These are phyloP conservation scores for Geodia barretti DNA, from an alignment of 37 sponge, comb jelly and placozoan species.

Conservation along the genomic window DNA sequence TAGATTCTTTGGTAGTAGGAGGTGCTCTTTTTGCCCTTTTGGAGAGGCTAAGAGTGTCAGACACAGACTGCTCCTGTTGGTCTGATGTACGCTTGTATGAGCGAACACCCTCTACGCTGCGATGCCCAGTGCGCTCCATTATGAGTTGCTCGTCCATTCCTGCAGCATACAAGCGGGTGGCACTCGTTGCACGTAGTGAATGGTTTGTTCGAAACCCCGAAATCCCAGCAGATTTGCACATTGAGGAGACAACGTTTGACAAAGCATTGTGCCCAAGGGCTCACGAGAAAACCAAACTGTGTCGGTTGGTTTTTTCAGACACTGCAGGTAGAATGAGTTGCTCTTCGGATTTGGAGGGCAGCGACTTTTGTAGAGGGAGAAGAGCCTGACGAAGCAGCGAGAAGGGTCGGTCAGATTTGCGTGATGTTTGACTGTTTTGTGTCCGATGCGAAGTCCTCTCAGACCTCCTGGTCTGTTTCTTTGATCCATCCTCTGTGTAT, in stretches of 20 bases:
- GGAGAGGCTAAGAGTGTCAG: slow-evolving; percentile 15
- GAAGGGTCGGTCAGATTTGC: slow-evolving; percentile 4
- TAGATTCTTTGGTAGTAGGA: too few species aligned
- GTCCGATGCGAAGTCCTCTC: neutral
- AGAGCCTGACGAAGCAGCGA: slow-evolving; percentile 23
- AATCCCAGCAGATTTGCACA: slow-evolving; percentile 25
- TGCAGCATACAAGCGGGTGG: slow-evolving; percentile 15
- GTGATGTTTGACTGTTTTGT: slow-evolving; percentile 30
- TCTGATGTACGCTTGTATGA: slow-evolving; percentile 17
- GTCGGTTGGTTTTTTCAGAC: neutral
- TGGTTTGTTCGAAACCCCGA: slow-evolving; percentile 19
- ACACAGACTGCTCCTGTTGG: neutral
- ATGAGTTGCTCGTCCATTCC: slow-evolving; percentile 44
- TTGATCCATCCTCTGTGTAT: slow-evolving; percentile 39
- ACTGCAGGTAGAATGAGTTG: slow-evolving; percentile 15
- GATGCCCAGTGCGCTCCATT: slow-evolving; percentile 45
- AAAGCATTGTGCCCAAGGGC: slow-evolving; percentile 22
- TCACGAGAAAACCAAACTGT: slow-evolving; percentile 14
- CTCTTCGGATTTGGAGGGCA: slow-evolving; percentile 5
- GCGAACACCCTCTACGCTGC: slow-evolving; percentile 24
- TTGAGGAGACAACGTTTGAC: neutral
- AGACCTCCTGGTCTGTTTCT: slow-evolving; percentile 49
- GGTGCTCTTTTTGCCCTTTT: too few species aligned
- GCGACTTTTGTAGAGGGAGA: slow-evolving; percentile 12
- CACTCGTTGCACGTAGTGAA: slow-evolving; percentile 31